Base-by-base conservation (phyloP, 2,113 vertebrate species). In the Salvator merianae region DNA sequence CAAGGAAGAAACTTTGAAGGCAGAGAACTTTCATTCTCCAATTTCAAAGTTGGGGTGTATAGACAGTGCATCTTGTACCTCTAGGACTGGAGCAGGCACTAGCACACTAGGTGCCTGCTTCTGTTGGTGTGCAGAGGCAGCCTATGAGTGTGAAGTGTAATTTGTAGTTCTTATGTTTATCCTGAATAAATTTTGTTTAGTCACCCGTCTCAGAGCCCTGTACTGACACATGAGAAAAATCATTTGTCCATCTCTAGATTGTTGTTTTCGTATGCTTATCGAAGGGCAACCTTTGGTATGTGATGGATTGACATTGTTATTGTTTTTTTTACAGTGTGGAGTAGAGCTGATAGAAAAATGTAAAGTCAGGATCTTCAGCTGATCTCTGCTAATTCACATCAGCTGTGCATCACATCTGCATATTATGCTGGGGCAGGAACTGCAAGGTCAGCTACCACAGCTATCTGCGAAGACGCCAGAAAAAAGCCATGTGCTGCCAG, bases 321-420 rank as follows among this genome's bases (percentile, higher is more conserved):
- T 38, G 1, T 72, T 63, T 38, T 34, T 47, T 53, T 32, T 38
- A n/a, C 30, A 73, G 68, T 47, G 55, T 50, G 40, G 40, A 78
- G 4, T 32, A 72, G 38, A 34, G 32, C 50, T 71, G 75, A 79
- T 53, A 50, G 53, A 83, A 66, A 47, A 77, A 55, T 8, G 14
- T 62, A 1, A 50, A 85, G 69, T n/a, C 68, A n/a, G 68, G 38
- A 40, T 47, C 76, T 84, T 79, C 76, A 63, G 34, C 30, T 50
- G 69, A 85, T 85, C 40, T 85, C 77, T 73, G 53, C 69, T 85
- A 85, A 79, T 79, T 79, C 83, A 65, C 69, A 85, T 72, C 83
- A 85, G 77, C 77, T 79, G 83, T 79, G 77, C 76, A 22, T 85
- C 77, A 50, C n/a, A 65, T 85, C 53, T 13, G 50, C 43, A 40